Percentiles rank a stretch among this genome's conserved stretches.
Conservation (phyloP, 1,140 invertebrate species). For the Drosophila obscura region DNA sequence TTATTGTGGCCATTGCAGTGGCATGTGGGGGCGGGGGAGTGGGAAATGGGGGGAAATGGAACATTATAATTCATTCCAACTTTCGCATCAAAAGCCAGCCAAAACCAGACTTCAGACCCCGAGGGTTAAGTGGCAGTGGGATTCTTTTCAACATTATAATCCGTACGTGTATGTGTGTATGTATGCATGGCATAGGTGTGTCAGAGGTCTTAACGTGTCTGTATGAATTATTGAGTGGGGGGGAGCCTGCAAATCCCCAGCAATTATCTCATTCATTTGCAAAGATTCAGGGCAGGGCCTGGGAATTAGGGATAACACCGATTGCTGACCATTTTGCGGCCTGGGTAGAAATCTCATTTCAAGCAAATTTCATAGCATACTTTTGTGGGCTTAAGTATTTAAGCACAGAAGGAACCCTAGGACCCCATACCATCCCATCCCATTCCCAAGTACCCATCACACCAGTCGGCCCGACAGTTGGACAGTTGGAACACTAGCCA, state of each 20-base stretch:
- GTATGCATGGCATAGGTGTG: no score
- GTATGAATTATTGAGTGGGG: constrained; percentile 29
- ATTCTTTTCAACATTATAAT: no score
- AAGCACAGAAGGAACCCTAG: constrained; percentile 34
- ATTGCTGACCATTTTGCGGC: constrained; percentile 55
- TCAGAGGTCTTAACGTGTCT: no score
- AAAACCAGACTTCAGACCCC: constrained; percentile 11
- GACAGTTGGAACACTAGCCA: constrained; percentile 10
- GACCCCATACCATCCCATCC: no score
- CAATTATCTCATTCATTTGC: constrained; percentile 67
- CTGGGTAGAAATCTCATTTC: constrained; percentile 66
- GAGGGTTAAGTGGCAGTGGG: no score
- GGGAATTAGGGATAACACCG: constrained; percentile 15
- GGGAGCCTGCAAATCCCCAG: constrained; percentile 17
- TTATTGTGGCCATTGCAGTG: constrained; percentile 50
- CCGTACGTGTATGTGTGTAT: no score
- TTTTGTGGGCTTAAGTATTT: constrained; percentile 78
- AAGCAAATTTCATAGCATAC: constrained; percentile 75
- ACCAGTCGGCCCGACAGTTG: constrained; percentile 17
- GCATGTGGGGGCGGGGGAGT: constrained; percentile 19
- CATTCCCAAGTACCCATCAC: no score
- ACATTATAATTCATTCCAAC: constrained; percentile 57
- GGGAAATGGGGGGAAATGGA: background rate
- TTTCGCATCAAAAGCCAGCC: constrained; percentile 35
- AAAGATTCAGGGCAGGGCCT: constrained; percentile 29